phyloP scores from a whole-genome alignment of 92 coral and sea anemone genomes.

The Bergia sp. region DNA sequence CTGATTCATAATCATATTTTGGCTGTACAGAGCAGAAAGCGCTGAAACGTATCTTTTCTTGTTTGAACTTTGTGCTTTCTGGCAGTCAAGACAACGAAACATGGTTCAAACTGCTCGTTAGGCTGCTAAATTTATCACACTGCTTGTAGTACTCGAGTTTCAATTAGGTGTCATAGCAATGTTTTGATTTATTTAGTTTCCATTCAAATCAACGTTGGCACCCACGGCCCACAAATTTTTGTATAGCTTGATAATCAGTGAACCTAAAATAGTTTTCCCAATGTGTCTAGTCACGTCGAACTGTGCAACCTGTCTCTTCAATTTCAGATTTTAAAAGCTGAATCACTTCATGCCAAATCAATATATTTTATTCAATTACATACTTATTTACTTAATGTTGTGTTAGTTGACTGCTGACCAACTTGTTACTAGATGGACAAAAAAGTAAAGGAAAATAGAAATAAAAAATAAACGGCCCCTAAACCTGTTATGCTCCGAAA shows the following conservation, averaged over 20 bases:
- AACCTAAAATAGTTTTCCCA: constrained; percentile 24
- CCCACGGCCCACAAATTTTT: constrained; percentile 5
- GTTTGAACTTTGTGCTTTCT: background rate
- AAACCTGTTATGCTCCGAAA: background rate
- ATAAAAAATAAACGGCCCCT: no score
- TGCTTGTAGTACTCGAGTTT: background rate
- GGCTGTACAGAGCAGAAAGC: background rate
- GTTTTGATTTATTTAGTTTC: background rate
- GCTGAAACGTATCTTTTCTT: background rate
- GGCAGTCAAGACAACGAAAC: background rate
- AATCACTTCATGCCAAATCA: no score
- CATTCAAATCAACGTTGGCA: constrained; percentile 5
- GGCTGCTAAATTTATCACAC: background rate
- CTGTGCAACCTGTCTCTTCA: constrained; percentile 11
- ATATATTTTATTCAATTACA: no score
- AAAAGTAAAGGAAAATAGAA: no score
- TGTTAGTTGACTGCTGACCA: no score
- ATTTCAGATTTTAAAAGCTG: no score
- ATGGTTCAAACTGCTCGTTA: background rate
- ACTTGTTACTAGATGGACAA: no score
- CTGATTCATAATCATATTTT: background rate
- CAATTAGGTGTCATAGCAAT: background rate
- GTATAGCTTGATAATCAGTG: constrained; percentile 23
- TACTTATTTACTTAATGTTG: no score
- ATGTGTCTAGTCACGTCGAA: background rate